These are phyloP conservation scores for Chymomyza amoena DNA, from an alignment of 2,888 invertebrate genomes.

Conservation along the genomic window DNA sequence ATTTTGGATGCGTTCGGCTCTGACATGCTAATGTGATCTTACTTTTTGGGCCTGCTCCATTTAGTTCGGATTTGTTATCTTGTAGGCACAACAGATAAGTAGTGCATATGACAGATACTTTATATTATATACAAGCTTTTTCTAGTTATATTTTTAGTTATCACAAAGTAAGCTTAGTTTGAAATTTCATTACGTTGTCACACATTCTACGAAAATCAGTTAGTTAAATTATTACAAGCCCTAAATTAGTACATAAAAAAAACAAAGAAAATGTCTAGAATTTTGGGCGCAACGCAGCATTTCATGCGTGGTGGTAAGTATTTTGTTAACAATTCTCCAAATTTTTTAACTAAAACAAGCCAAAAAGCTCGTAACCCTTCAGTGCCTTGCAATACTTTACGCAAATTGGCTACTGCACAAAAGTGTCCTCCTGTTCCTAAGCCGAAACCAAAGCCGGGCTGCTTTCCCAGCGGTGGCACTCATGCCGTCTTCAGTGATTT, in stretches of 20 bases:
- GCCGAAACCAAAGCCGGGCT: slow-evolving; percentile 23
- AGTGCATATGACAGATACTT: slow-evolving; percentile 32
- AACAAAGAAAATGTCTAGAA: slow-evolving; percentile 37
- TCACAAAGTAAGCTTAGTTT: slow-evolving; percentile 15
- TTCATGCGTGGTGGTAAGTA: slow-evolving; percentile 39
- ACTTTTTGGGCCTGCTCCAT: slow-evolving; percentile 1
- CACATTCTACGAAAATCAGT: slow-evolving; percentile 26
- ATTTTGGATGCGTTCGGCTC: slow-evolving; percentile 34
- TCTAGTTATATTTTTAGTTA: slow-evolving; percentile 1
- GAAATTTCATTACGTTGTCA: slow-evolving; percentile 19
- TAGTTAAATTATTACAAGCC: slow-evolving; percentile 14
- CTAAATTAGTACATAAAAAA: slow-evolving; percentile 1
- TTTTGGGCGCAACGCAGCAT: slow-evolving; percentile 32
- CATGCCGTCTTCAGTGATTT: slow-evolving; percentile 52
- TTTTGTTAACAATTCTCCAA: neutral
- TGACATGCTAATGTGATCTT: slow-evolving; percentile 58
- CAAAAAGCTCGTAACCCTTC: neutral
- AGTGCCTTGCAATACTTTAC: slow-evolving; percentile 11
- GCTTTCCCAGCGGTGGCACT: slow-evolving; percentile 49
- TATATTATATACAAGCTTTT: slow-evolving; percentile 30
- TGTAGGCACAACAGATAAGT: slow-evolving; percentile 3
- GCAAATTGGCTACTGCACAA: slow-evolving; percentile 7
- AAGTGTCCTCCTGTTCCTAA: slow-evolving; percentile 21
- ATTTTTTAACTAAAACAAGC: neutral
- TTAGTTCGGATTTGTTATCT: slow-evolving; percentile 15